Percentiles rank a stretch among this genome's conserved stretches.
Evolutionary conservation across 37 sponge, comb jelly and placozoan genomes (phyloP).

Genomic region (Amphimedon queenslandica): DNA sequence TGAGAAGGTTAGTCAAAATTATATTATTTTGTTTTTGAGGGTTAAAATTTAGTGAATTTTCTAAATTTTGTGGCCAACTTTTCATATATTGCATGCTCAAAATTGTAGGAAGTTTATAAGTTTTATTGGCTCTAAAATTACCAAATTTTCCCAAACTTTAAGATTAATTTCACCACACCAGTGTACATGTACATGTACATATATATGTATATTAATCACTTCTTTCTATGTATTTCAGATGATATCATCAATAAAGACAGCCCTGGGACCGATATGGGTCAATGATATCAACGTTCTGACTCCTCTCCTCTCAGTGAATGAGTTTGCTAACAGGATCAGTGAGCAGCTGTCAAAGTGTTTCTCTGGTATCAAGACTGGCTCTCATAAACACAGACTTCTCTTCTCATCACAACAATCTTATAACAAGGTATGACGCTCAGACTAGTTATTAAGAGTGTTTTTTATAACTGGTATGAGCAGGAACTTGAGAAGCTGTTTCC

Average conservation of each 20-base stretch:
- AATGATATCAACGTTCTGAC: neutral
- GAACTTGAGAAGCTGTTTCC: constrained; percentile 9
- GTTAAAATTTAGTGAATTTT: neutral
- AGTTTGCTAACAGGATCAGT: neutral
- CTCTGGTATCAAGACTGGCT: neutral
- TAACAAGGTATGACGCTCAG: neutral
- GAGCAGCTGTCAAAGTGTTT: neutral
- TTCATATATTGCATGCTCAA: neutral
- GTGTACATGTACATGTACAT: neutral
- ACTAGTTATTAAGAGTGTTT: no score
- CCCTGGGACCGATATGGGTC: neutral
- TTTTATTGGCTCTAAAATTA: no score
- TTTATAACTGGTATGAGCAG: no score
- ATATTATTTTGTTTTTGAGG: neutral
- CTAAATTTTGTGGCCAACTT: neutral
- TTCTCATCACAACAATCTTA: neutral
- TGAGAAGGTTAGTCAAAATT: neutral
- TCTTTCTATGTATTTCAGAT: neutral
- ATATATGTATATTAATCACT: neutral
- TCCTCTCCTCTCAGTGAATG: neutral
- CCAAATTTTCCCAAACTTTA: no score
- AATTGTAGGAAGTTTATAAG: no score
- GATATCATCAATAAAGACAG: neutral
- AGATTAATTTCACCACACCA: neutral
- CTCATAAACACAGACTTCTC: neutral